These are phyloP conservation scores for Cettia cetti DNA, from an alignment of 2,113 vertebrate species.

Conservation along the genomic window DNA sequence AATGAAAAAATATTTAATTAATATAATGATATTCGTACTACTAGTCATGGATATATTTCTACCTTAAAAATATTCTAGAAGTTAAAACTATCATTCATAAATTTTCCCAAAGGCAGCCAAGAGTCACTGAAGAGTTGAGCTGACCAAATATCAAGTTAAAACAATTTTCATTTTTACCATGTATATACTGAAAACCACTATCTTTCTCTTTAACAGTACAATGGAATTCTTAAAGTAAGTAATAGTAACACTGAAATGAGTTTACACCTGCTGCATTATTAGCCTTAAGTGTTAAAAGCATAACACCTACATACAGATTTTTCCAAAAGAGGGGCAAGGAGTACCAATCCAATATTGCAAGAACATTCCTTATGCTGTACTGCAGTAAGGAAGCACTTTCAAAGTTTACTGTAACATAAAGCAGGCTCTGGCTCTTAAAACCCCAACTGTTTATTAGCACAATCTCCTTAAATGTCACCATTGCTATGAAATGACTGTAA, in stretches of 20 bases:
- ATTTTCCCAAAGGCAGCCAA: background rate
- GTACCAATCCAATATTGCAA: background rate
- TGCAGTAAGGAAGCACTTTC: background rate
- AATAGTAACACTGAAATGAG: background rate
- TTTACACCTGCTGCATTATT: rapidly evolving
- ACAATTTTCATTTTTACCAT: background rate
- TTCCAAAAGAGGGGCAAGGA: background rate
- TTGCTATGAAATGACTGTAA: background rate
- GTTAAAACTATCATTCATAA: background rate
- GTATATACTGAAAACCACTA: background rate
- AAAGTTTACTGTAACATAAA: background rate
- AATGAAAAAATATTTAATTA: background rate
- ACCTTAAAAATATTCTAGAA: background rate
- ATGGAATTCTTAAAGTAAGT: background rate
- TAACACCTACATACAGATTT: background rate
- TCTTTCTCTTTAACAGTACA: background rate
- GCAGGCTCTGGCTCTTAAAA: background rate
- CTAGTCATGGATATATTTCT: background rate
- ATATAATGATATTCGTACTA: background rate
- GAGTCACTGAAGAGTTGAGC: background rate
- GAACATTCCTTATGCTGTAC: background rate
- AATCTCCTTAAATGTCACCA: background rate
- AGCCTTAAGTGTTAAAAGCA: background rate
- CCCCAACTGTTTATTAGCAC: background rate
- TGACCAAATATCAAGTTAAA: background rate